Evolutionary conservation across 2,113 vertebrate species (phyloP).

Genomic region (Sylvia atricapilla): DNA sequence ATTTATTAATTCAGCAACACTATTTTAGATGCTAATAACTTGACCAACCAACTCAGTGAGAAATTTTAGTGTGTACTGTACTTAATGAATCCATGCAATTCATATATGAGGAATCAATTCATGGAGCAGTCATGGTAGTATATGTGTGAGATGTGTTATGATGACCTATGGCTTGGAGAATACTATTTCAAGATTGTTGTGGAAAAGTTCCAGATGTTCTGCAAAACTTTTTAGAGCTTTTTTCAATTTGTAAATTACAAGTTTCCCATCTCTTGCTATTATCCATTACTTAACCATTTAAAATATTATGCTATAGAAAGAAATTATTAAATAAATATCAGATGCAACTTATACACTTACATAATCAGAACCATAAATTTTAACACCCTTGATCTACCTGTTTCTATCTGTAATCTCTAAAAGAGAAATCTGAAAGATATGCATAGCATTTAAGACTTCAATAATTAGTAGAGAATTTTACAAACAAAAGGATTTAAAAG

Average conservation of each 20-base stretch:
- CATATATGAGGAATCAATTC: neutral
- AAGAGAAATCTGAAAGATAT: neutral
- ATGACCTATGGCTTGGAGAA: neutral
- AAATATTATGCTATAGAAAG: neutral
- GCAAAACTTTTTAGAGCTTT: conserved; percentile 35
- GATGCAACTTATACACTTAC: neutral
- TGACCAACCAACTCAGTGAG: neutral
- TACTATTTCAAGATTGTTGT: neutral
- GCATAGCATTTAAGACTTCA: neutral
- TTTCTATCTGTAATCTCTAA: neutral
- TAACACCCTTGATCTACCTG: neutral
- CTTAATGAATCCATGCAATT: neutral
- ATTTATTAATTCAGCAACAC: neutral
- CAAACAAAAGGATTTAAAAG: neutral
- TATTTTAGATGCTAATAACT: neutral
- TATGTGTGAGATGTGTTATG: neutral
- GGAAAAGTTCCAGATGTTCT: conserved; percentile 50
- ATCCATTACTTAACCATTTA: neutral
- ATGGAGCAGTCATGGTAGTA: neutral
- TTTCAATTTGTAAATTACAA: conserved; percentile 25
- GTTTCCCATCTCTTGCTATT: neutral
- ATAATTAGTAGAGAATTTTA: neutral
- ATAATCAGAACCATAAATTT: neutral
- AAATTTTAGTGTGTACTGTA: neutral
- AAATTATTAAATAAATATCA: neutral